Conservation (phyloP, 2,113 vertebrate species). For the Amia ocellicauda region DNA sequence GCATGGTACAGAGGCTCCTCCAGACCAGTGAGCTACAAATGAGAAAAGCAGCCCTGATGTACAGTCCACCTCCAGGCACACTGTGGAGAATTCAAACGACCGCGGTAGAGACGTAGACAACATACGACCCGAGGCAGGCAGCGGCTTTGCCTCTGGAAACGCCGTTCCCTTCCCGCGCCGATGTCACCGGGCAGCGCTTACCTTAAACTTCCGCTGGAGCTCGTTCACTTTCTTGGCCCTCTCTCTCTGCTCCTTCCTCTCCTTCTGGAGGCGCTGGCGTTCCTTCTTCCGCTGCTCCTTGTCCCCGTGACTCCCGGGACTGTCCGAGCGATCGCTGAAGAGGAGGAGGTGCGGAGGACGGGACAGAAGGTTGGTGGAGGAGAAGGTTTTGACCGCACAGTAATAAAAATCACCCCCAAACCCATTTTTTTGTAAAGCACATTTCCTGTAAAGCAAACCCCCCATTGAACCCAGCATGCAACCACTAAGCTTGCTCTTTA, state of each 20-base stretch:
- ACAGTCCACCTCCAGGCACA: slow-evolving; percentile 1
- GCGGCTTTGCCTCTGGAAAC: too few species aligned
- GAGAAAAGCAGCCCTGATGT: background rate
- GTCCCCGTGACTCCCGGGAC: slow-evolving; percentile 44
- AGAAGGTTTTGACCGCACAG: background rate
- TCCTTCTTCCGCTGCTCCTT: slow-evolving; percentile 57
- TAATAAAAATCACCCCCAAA: too few species aligned
- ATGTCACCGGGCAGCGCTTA: too few species aligned
- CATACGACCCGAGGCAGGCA: too few species aligned
- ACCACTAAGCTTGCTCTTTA: too few species aligned
- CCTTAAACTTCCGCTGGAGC: slow-evolving; percentile 72
- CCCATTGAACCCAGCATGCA: too few species aligned
- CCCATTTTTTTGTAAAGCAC: background rate
- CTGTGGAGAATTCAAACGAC: background rate
- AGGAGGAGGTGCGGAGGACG: background rate
- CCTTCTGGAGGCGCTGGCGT: slow-evolving; percentile 51
- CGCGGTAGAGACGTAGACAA: slow-evolving; percentile 4
- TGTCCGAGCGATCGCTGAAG: slow-evolving; percentile 43
- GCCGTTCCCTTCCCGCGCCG: too few species aligned
- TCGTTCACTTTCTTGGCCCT: slow-evolving; percentile 59
- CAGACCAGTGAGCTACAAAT: slow-evolving; percentile 59
- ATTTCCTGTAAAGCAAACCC: background rate
- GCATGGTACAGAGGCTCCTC: slow-evolving; percentile 52
- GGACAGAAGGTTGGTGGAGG: too few species aligned
- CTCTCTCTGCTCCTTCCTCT: slow-evolving; percentile 54